Evolutionary conservation across 2,888 invertebrate species (phyloP).

Genomic region (Piscicola geometra): DNA sequence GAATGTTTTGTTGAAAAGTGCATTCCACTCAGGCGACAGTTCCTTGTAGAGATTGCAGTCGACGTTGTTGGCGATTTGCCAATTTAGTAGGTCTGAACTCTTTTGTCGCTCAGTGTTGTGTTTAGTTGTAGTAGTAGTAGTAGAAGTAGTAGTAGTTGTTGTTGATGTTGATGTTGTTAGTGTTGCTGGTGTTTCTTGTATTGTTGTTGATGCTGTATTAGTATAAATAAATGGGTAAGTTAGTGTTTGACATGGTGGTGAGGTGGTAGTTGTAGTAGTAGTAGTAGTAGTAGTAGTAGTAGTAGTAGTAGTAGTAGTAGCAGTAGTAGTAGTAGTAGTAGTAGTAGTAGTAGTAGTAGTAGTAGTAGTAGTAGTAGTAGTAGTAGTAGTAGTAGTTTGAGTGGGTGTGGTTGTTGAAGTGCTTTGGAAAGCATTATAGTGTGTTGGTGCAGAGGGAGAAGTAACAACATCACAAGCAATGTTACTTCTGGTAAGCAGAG

Average conservation of each 20-base stretch:
- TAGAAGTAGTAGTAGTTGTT: neutral
- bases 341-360: neutral
- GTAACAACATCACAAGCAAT: too few relatives aligned
- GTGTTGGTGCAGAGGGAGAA: too few relatives aligned
- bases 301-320: too few relatives aligned
- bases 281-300: too few relatives aligned
- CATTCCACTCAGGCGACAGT: slow-evolving; percentile 10
- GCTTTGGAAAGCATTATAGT: too few relatives aligned
- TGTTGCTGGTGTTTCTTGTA: neutral
- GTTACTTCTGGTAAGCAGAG: too few relatives aligned
- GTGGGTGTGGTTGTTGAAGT: neutral
- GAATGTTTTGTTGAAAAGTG: slow-evolving; percentile 11
- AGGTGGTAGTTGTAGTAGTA: too few relatives aligned
- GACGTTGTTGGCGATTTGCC: neutral
- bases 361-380: neutral
- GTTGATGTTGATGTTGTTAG: neutral
- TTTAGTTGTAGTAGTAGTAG: neutral
- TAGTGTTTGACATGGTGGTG: too few relatives aligned
- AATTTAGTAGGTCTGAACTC: neutral
- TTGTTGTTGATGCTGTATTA: neutral
- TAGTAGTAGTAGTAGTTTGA: neutral
- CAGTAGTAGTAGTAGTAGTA: neutral
- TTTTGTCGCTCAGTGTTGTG: neutral
- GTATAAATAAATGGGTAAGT: neutral
- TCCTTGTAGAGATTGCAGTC: slow-evolving; percentile 1